Conservation (phyloP, 2,797 vertebrate species). For the Orientallactaga sibirica region DNA sequence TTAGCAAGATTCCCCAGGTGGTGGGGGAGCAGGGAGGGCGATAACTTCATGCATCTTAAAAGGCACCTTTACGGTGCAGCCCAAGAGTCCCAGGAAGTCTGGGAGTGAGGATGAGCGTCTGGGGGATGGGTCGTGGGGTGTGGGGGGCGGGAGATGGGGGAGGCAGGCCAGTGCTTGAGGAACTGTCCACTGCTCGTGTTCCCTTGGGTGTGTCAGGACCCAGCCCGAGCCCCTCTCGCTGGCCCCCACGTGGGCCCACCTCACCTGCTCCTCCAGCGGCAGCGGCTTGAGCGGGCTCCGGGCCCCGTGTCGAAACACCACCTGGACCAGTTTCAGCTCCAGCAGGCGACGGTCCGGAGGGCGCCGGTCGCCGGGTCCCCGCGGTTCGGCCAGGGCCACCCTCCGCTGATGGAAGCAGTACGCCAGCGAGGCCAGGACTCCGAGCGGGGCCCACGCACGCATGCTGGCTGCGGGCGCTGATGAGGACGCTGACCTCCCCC, state of each 20-base stretch:
- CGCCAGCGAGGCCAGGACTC: constrained; percentile 87
- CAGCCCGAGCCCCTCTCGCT: background rate
- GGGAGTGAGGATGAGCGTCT: too few species aligned
- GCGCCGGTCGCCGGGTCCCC: constrained; percentile 35
- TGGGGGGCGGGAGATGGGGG: too few species aligned
- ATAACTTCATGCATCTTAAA: too few species aligned
- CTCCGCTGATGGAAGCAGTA: constrained; percentile 88
- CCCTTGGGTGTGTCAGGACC: background rate
- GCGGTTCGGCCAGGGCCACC: constrained; percentile 64
- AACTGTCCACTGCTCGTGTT: too few species aligned
- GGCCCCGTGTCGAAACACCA: constrained; percentile 95
- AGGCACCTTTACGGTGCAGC: too few species aligned
- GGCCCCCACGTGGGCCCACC: background rate
- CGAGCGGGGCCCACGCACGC: constrained; percentile 88
- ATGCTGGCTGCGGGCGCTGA: constrained; percentile 69
- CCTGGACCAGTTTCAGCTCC: constrained; percentile 93
- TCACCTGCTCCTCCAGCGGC: constrained; percentile 92
- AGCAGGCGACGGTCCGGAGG: constrained; percentile 83
- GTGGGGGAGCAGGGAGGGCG: too few species aligned
- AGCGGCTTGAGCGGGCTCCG: constrained; percentile 94
- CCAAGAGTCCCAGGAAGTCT: too few species aligned
- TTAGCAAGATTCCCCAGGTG: too few species aligned
- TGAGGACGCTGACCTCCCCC: background rate
- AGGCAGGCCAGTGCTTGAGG: too few species aligned
- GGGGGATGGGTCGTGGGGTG: too few species aligned